phyloP scores from a whole-genome alignment of 2,113 vertebrate species.

The Henicopernis longicauda region DNA sequence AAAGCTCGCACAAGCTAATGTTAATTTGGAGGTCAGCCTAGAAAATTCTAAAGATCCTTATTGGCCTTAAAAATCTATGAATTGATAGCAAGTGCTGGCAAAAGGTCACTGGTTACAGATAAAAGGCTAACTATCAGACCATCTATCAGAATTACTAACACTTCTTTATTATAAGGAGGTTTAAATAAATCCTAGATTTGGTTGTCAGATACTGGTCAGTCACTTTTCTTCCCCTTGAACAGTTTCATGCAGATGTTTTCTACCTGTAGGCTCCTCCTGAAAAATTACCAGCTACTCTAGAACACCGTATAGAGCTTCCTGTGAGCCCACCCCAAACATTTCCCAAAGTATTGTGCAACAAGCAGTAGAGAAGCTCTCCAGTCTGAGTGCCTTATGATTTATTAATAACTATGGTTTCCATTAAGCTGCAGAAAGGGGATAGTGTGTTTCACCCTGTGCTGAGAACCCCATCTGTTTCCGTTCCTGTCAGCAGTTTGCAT shows the following conservation, averaged over 20 bases:
- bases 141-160: not conserved
- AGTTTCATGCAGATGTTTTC: not conserved
- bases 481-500: slow-evolving; percentile 77
- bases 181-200: not conserved
- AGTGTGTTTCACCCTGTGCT: slow-evolving; percentile 55
- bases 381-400: slow-evolving; percentile 52
- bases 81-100: not conserved
- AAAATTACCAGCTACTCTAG: not conserved
- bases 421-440: slow-evolving; percentile 61
- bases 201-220: not conserved
- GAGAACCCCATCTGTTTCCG: slow-evolving; percentile 73
- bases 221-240: not conserved
- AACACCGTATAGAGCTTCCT: not conserved
- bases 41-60: not conserved
- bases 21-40: not conserved
- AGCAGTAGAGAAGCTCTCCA: not conserved
- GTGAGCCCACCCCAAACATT: not conserved
- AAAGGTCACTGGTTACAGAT: not conserved
- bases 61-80: not conserved
- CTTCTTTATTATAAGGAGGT: not conserved
- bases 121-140: not conserved
- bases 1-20: not conserved
- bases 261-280: not conserved
- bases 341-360: not conserved
- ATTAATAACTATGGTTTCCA: slow-evolving; percentile 52